A percentile compares a stretch with the other conserved stretches of the same genome.
Conservation (phyloP, 2,113 vertebrate genomes). For the Phrynosoma blainvillii region DNA sequence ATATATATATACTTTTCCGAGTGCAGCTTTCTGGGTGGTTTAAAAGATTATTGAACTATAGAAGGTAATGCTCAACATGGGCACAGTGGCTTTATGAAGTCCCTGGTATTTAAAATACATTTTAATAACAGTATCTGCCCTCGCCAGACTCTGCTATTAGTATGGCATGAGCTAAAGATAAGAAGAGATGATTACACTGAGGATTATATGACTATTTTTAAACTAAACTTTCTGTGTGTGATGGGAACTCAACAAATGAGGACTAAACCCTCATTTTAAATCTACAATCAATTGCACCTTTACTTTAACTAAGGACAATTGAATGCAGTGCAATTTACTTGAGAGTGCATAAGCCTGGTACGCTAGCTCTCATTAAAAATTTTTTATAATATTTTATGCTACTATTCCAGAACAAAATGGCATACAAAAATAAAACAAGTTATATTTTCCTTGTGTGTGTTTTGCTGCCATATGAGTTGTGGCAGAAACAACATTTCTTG, state of each 20-base stretch:
- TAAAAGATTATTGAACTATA: background rate
- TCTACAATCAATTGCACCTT: background rate
- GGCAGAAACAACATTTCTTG: too few relatives aligned
- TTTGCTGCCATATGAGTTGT: too few relatives aligned
- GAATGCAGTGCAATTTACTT: background rate
- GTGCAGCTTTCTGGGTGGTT: background rate
- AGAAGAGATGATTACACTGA: background rate
- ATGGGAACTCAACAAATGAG: background rate
- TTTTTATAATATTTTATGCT: too few relatives aligned
- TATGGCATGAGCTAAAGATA: conserved; percentile 6
- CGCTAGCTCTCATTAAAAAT: too few relatives aligned
- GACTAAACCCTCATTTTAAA: background rate
- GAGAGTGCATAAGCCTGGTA: too few relatives aligned
- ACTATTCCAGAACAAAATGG: too few relatives aligned
- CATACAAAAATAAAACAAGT: too few relatives aligned
- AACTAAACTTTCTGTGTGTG: conserved; percentile 2
- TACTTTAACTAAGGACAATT: background rate
- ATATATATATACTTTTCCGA: background rate
- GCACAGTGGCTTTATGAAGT: background rate
- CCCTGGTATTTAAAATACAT: background rate
- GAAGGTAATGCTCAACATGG: background rate
- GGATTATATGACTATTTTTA: conserved; percentile 17
- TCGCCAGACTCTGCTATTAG: background rate
- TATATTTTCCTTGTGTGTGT: too few relatives aligned
- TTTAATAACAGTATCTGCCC: conserved; percentile 12